phyloP scores from a whole-genome alignment of 2,888 invertebrate species.

The Macrosiphum euphorbiae region DNA sequence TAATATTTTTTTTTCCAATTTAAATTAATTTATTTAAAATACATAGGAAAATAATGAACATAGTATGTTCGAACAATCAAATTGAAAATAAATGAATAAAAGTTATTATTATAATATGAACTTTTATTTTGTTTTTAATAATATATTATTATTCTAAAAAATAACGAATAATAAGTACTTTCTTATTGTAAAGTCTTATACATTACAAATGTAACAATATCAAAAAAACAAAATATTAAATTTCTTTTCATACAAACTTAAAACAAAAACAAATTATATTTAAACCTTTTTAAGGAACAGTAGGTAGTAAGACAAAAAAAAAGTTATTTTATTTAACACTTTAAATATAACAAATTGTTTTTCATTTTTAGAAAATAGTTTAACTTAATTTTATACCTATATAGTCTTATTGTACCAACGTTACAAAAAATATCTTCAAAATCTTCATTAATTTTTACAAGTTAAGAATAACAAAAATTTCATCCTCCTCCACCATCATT shows the following conservation, averaged over 20 bases:
- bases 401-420: neutral
- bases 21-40: neutral
- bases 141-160: neutral
- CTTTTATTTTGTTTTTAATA: neutral
- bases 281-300: neutral
- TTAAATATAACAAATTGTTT: neutral
- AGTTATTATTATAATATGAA: neutral
- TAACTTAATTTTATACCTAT: neutral
- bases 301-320: neutral
- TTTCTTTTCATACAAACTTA: neutral
- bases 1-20: neutral
- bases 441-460: neutral
- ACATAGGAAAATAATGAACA: neutral
- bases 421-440: neutral
- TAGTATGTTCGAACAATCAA: neutral
- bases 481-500: neutral
- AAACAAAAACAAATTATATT: neutral
- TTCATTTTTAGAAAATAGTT: neutral
- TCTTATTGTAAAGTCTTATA: neutral
- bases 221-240: neutral
- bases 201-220: neutral
- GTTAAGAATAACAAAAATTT: neutral
- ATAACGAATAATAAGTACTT: neutral
- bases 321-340: neutral
- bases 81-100: neutral